Base-by-base conservation (phyloP, 2,888 invertebrate species). In the Odontothrips loti region DNA sequence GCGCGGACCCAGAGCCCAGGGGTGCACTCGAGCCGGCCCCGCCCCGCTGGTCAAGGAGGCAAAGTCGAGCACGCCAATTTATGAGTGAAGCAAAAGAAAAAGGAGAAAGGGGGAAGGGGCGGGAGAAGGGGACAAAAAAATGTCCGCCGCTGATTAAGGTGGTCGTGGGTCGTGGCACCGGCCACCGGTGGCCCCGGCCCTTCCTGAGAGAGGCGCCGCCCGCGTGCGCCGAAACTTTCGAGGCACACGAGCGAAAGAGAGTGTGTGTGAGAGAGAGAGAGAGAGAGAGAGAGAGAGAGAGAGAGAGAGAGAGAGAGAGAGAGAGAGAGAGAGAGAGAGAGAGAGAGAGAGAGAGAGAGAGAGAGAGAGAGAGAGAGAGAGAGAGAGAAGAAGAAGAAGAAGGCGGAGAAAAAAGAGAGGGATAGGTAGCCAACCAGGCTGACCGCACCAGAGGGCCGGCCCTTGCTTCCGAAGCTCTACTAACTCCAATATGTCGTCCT, bases 221-320 rank as follows among this genome's bases (percentile, higher is more conserved):
- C 58, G 58, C 34, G 34, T 6, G 34, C 3, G 6, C 68, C 23
- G 27, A 75, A 75, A 75, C 68, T 75, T 75, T 75, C 27, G 23
- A 75, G 68, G 27, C 27, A 11, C 68, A 23, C 9, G 2, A n/a
- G 20, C 20, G 63, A n/a, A 1, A 1, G 10, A 23, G 23, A 68
- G 68, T 1, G n/a, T 11, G 10, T 11, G 10, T 23, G 23, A 68
- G 23, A 68, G n/a, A n/a, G 15, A 63, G 63, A 20, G 63, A 63
- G 63, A 63, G 63, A 63, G 63, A 63, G 63, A 63, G 63, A 63
- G 63, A 63, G 63, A 63, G 63, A 63, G 63, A 63, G 63, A 63
- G 63, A 63, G 63, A 63, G 63, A 63, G 63, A 63, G 63, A 3
- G 63, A 63, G n/a, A 63, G n/a, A 63, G 63, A 63, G 63, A 63